phyloP scores from a whole-genome alignment of 2,113 vertebrate species.

The Embiotoca jacksoni region DNA sequence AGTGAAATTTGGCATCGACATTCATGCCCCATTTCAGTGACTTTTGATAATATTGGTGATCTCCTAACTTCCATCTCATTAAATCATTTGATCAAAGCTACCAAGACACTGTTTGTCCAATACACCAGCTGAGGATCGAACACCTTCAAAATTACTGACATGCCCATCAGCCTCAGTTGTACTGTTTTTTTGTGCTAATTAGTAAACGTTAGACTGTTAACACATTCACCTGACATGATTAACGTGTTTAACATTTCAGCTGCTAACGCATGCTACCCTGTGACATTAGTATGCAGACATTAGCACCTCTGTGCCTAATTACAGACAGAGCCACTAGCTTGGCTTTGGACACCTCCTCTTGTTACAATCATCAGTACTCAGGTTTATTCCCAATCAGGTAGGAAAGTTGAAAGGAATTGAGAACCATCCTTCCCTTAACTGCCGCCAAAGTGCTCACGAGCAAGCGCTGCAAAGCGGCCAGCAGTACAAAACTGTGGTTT shows the following conservation, averaged over 20 bases:
- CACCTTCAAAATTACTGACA: too few species aligned
- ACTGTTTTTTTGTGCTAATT: too few species aligned
- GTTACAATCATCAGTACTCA: not conserved
- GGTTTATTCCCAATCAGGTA: not conserved
- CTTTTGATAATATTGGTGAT: not conserved
- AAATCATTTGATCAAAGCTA: too few species aligned
- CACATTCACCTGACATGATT: too few species aligned
- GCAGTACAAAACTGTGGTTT: not conserved
- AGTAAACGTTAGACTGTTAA: too few species aligned
- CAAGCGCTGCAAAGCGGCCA: slow-evolving; percentile 2
- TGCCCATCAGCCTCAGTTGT: too few species aligned
- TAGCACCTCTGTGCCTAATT: not conserved
- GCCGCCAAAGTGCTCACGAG: not conserved
- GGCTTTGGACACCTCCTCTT: not conserved
- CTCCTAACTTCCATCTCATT: too few species aligned
- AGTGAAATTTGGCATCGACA: not conserved
- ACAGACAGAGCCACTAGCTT: not conserved
- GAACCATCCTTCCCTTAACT: not conserved
- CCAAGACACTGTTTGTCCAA: too few species aligned
- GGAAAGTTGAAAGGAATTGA: not conserved
- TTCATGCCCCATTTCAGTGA: not conserved
- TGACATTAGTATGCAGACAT: not conserved
- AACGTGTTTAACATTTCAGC: too few species aligned
- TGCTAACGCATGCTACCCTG: too few species aligned
- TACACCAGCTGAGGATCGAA: too few species aligned